Evolutionary conservation across 2,113 vertebrate genomes (phyloP).

Genomic region (Oxygymnocypris stewartii): DNA sequence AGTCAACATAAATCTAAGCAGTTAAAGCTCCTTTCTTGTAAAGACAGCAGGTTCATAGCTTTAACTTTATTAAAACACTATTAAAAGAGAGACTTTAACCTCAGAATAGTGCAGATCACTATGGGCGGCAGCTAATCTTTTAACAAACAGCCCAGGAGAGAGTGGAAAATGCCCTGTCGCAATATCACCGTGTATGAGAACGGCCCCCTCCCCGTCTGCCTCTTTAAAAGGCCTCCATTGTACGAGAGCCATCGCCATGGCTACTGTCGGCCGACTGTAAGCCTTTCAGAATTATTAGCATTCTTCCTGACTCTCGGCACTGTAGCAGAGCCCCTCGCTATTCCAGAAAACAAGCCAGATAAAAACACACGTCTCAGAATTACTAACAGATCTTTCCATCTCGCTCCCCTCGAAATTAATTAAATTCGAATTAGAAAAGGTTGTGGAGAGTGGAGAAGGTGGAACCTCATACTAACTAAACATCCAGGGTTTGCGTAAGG

Average conservation of each 20-base stretch:
- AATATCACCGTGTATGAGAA: slow-evolving; percentile 65
- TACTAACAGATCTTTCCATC: slow-evolving; percentile 70
- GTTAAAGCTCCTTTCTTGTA: slow-evolving; percentile 21
- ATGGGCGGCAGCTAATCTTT: slow-evolving; percentile 60
- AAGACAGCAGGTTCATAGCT: slow-evolving; percentile 36
- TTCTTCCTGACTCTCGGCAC: slow-evolving; percentile 77
- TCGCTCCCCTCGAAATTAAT: slow-evolving; percentile 71
- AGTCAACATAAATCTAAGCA: slow-evolving; percentile 3
- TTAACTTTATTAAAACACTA: slow-evolving; percentile 37
- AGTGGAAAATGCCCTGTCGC: slow-evolving; percentile 65
- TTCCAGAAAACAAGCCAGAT: slow-evolving; percentile 60
- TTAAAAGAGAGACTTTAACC: slow-evolving; percentile 35
- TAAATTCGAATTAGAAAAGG: slow-evolving; percentile 77
- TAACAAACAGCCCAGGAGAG: slow-evolving; percentile 65
- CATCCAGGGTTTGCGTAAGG: slow-evolving; percentile 57
- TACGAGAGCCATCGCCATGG: slow-evolving; percentile 82
- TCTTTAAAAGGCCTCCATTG: slow-evolving; percentile 79
- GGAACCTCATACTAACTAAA: slow-evolving; percentile 61
- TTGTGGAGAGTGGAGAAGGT: slow-evolving; percentile 35
- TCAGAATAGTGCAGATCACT: slow-evolving; percentile 49
- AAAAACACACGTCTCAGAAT: slow-evolving; percentile 7
- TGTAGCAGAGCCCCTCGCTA: slow-evolving; percentile 73
- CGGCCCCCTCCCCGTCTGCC: slow-evolving; percentile 48
- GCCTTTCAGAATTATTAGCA: slow-evolving; percentile 85
- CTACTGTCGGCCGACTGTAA: slow-evolving; percentile 83